phyloP scores from a whole-genome alignment of 2,113 vertebrate species.

The Ardeotis arabs region DNA sequence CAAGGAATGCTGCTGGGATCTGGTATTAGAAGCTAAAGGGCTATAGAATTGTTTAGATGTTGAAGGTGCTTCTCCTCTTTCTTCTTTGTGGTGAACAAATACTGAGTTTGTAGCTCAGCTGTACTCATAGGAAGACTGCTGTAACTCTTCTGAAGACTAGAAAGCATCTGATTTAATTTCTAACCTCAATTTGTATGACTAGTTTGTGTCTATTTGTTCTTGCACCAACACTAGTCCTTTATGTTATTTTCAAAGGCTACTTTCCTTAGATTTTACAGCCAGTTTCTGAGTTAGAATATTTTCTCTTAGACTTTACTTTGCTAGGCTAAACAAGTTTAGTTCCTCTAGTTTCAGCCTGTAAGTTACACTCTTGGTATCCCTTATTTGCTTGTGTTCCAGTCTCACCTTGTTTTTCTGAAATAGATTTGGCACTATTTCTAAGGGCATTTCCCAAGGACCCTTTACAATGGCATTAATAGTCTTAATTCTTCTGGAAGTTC shows the following conservation, averaged over 20 bases:
- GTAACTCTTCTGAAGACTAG: neutral
- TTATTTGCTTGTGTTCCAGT: neutral
- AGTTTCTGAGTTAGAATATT: neutral
- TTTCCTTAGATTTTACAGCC: neutral
- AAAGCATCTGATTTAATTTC: neutral
- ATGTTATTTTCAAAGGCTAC: neutral
- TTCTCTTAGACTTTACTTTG: neutral
- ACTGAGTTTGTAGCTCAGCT: neutral
- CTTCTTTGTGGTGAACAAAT: neutral
- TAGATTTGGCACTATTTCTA: neutral
- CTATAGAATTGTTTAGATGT: neutral
- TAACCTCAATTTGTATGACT: neutral
- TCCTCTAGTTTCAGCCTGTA: neutral
- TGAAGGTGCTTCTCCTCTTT: neutral
- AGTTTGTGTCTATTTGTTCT: neutral
- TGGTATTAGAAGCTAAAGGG: neutral
- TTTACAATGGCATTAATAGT: neutral
- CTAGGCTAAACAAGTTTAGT: neutral
- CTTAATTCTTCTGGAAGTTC: neutral
- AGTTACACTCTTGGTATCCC: neutral
- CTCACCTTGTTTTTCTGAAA: neutral
- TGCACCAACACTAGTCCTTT: neutral
- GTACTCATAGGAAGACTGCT: neutral
- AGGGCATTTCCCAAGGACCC: neutral
- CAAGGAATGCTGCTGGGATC: neutral